Evolutionary conservation across 1,140 invertebrate genomes (phyloP), one percentile per base, ranked within the genome.

Genomic region (Scaptomyza graminum): DNA sequence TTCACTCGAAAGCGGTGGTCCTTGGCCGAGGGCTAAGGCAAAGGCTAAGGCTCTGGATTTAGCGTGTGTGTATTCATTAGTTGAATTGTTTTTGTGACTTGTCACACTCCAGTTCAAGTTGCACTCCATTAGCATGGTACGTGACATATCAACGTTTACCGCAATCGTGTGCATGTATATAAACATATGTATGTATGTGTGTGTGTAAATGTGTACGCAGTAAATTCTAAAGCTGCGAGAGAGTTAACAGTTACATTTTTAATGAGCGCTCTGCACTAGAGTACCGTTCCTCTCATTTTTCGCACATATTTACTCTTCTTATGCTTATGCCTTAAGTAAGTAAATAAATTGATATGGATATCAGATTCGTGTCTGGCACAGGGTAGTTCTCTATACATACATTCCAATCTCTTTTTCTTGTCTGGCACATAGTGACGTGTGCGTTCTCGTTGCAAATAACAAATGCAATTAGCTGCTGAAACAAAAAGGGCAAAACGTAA

Each of bases 401-500:
- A n/a, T 25, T 25, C 15, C 41, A 12, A 0, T n/a, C 12, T n/a
- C 11, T 12, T 12, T 5, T 11, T 6, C 2, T 31, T 28, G 12
- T 28, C 5, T 7, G 4, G 11, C 11, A 9, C 39, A 2, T 11
- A 12, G 5, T 57, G 18, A 57, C 55, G 41, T 9, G 31, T 9
- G 31, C 44, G 55, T 46, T 57, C 41, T 46, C 28, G 11, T 41
- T 25, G 46, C 52, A 43, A 64, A 39, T 44, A 64, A 54, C 70
- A 82, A 81, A 81, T 81, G 79, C 79, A 78, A 81, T 81, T 81
- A 81, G 79, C 79, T 46, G 41, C 41, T 59, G 44, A 68, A 80
- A 73, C 67, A 76, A 63, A 76, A 84, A 57, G 57, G 52, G 74
- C 64, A 70, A 87, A 82, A 65, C 78, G 83, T 85, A 88, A 85